Base-by-base conservation (phyloP, 2,797 vertebrate species). In the Silurus aristotelis region DNA sequence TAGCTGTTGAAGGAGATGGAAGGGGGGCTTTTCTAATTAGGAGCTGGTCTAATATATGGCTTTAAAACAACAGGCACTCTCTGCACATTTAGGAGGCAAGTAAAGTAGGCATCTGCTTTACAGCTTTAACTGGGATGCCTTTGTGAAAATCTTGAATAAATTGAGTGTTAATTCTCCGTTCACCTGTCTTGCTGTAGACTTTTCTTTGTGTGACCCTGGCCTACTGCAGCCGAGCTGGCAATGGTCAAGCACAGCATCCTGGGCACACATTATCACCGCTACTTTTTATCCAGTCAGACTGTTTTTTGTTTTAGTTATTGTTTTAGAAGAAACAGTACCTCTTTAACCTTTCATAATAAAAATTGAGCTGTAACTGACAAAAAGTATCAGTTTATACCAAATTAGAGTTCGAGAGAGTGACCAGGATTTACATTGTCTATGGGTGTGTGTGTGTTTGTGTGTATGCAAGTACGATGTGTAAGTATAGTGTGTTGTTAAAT, bases 11-110 rank as follows among this genome's bases (percentile, higher is more conserved):
- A 91, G 84, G 88, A 77, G 84, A 82, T 67, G 17, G 85, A 31
- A 20, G 58, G 84, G 63, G 72, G 80, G 66, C 43, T 25, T 87
- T 86, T 93, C 88, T 93, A 94, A 94, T 94, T 93, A 92, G 90
- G 89, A 93, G 92, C 88, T 92, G 92, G 91, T 91, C 92, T 93
- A 93, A 92, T 93, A 92, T 91, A 88, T 89, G 90, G 89, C 87
- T 89, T 89, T 88, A 83, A 94, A 94, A 95, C 94, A 93, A 94
- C 89, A 94, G 92, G 84, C 86, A 15, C 79, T 87, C 22, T 86
- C 80, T 86, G 78, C 89, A 88, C 88, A 85, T 85, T 85, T 89
- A 92, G 85, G 20, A 75, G 79, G 66, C 87, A 91, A 91, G 92
- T 93, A 93, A 90, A 92, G 92, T 90, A 92, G 90, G 89, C 84